Conservation (phyloP, 2,888 invertebrate species). For the Chironomus riparius region DNA sequence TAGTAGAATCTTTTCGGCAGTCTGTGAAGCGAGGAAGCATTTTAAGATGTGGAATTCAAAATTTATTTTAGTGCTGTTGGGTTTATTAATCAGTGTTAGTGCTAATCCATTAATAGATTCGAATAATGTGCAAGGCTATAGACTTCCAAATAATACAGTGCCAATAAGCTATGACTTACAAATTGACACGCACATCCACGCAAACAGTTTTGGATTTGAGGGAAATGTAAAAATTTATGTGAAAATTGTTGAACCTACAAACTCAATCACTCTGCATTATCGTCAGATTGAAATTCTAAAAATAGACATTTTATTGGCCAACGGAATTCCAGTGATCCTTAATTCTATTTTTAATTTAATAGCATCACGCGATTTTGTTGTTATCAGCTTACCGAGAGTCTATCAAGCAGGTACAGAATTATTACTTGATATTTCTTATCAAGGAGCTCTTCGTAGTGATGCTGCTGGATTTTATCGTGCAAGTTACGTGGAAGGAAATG, state of each 20-base stretch:
- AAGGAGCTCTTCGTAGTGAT: background rate
- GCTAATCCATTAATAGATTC: too few relatives aligned
- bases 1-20: too few relatives aligned
- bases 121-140: conserved; percentile 33
- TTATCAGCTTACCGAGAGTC: background rate
- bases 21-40: too few relatives aligned
- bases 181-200: conserved; percentile 35
- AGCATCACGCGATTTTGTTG: background rate
- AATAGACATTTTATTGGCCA: background rate
- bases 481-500: background rate
- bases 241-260: background rate
- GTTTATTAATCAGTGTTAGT: too few relatives aligned
- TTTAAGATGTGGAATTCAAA: too few relatives aligned
- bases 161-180: conserved; percentile 46
- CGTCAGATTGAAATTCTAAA: background rate
- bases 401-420: background rate
- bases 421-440: background rate
- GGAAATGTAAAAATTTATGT: conserved; percentile 6
- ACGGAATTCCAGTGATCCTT: background rate
- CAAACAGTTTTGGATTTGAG: background rate
- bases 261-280: background rate
- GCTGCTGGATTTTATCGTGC: conserved; percentile 2
- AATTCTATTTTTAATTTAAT: background rate
- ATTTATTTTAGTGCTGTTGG: too few relatives aligned
- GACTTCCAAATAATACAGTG: conserved; percentile 46